Evolutionary conservation across 2,113 vertebrate species (phyloP).

Genomic region (Psephotus haematonotus): DNA sequence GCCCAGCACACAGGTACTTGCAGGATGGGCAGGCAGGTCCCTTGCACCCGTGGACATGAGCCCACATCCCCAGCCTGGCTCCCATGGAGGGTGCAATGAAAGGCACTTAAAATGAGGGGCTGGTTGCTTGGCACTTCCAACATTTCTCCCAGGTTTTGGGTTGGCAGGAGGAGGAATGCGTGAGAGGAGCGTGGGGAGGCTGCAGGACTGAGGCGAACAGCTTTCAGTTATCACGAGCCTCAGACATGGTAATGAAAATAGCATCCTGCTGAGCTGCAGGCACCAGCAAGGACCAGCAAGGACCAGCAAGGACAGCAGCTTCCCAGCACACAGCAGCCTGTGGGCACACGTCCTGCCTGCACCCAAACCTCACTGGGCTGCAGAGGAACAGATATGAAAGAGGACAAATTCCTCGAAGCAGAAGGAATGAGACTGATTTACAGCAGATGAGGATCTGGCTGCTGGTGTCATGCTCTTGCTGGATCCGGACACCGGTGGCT

Average conservation of each 20-base stretch:
- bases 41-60: rapidly evolving
- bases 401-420: not conserved
- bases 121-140: not conserved
- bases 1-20: not conserved
- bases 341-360: not conserved
- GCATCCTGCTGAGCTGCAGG: not conserved
- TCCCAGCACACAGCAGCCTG: not conserved
- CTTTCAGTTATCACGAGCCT: not conserved
- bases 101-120: not conserved
- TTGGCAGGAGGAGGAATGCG: not conserved
- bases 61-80: not conserved
- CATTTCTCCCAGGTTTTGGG: rapidly evolving
- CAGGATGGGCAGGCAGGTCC: not conserved
- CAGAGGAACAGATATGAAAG: rapidly evolving
- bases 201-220: not conserved
- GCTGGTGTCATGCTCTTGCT: not conserved
- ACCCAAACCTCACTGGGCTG: not conserved
- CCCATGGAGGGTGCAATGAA: not conserved
- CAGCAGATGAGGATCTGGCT: not conserved
- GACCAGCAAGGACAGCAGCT: not conserved
- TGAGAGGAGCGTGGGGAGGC: not conserved
- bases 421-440: rapidly evolving
- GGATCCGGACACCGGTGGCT: not conserved
- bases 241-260: not conserved
- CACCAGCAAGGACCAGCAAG: not conserved